A percentile compares a stretch with the other conserved stretches of the same genome.
Evolutionary conservation across 2,888 invertebrate genomes (phyloP).

Genomic region (Himalopsyche tibetana): DNA sequence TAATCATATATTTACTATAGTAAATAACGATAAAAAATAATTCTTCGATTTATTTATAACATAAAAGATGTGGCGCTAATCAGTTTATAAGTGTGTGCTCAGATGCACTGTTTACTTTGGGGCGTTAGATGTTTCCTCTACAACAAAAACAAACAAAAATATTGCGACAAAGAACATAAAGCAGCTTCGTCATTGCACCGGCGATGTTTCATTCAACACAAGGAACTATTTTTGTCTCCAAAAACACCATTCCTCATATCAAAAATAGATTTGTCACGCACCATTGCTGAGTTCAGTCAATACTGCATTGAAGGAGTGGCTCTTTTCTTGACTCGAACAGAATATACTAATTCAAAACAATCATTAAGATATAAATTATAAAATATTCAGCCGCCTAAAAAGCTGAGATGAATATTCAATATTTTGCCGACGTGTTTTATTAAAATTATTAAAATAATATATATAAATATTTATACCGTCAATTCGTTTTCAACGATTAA

Average conservation of each 20-base stretch:
- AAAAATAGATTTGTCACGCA: constrained; percentile 32
- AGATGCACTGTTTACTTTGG: constrained; percentile 6
- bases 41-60: background rate
- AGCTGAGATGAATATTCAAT: no score
- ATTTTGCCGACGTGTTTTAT: no score
- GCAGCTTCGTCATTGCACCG: constrained; percentile 9
- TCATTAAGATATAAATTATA: no score
- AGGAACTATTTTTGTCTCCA: background rate
- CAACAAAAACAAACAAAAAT: background rate
- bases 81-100: background rate
- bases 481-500: no score
- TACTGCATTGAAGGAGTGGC: no score
- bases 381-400: no score
- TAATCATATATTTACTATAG: no score
- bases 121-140: constrained; percentile 1
- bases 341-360: no score
- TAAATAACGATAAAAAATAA: no score
- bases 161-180: constrained; percentile 9
- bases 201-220: constrained; percentile 9
- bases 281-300: constrained; percentile 3
- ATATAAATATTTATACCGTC: no score
- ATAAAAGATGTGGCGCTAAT: background rate
- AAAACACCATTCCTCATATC: background rate
- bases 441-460: no score
- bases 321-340: no score